phyloP scores from a whole-genome alignment of 1,140 invertebrate genomes.

The Neotoxoptera formosana region DNA sequence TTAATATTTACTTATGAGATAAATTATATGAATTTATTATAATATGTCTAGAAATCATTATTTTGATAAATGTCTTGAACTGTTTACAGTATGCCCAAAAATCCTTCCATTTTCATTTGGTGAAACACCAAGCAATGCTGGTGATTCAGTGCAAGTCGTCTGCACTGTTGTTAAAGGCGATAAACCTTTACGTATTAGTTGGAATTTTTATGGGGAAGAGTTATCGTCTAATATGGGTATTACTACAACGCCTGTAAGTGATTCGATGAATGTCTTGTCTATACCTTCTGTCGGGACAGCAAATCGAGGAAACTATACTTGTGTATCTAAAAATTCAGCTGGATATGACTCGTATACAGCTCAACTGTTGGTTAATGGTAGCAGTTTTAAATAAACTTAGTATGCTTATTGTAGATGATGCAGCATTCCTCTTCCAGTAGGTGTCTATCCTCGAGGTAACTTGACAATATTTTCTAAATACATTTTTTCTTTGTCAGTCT shows the following conservation, averaged over 20 bases:
- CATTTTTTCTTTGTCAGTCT: conserved; percentile 49
- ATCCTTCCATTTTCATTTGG: conserved; percentile 67
- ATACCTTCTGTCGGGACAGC: conserved; percentile 69
- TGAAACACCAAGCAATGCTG: conserved; percentile 65
- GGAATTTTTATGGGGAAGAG: conserved; percentile 65
- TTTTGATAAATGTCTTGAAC: neutral
- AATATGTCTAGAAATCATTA: neutral
- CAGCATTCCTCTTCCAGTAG: conserved; percentile 21
- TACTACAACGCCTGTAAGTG: conserved; percentile 60
- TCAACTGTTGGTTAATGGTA: conserved; percentile 61
- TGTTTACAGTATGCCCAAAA: conserved; percentile 65
- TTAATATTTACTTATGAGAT: neutral
- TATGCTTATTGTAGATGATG: neutral
- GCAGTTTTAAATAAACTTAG: conserved; percentile 46
- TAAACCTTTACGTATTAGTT: conserved; percentile 72
- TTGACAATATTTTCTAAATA: neutral
- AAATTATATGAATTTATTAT: neutral
- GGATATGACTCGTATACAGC: conserved; percentile 66
- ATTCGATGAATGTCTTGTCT: conserved; percentile 69
- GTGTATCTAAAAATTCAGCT: conserved; percentile 71
- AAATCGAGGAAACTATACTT: conserved; percentile 77
- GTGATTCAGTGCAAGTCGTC: conserved; percentile 73
- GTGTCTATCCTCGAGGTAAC: neutral
- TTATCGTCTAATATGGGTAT: conserved; percentile 59
- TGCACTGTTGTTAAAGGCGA: conserved; percentile 77